Evolutionary conservation across 2,888 invertebrate species (phyloP), one percentile per base, ranked within the genome.

Genomic region (Leucophenga maculata): DNA sequence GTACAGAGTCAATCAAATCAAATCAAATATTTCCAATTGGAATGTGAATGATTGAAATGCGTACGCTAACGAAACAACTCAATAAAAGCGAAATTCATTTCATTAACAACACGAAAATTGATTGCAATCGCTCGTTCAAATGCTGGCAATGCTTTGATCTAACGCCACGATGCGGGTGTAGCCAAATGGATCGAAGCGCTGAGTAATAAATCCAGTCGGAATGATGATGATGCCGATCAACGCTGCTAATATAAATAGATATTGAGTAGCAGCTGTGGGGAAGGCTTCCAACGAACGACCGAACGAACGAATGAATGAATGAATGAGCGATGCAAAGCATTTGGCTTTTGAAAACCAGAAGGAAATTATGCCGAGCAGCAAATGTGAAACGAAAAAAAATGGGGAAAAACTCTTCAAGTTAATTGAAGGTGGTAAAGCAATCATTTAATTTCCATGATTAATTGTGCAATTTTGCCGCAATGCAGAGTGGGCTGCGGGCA

Each of bases 41-140:
- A 39, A 39, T 39, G 39, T 8, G 11, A 39, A 39, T 39, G 39
- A 54, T 54, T 54, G 18, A 54, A 22, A 54, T 22, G 20, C 11
- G 11, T 20, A 11, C 11, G 62, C 14, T 8, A 62, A 8, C 16
- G 18, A 65, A 69, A 75, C 74, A 78, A 80, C 77, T 84, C 74
- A 82, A 84, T 84, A 78, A 84, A 84, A 78, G 77, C 55, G 76
- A 78, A 84, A 80, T 84, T 78, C 74, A 75, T 70, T 81, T 80
- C 81, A 80, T 84, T 80, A 82, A 81, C 74, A 78, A 74, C 79
- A 14, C 39, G 75, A 75, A 78, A 82, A 82, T 80, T 80, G 79
- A 84, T 81, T 75, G 84, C 81, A 78, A 76, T 76, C 75, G 76
- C 78, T 78, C 72, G 39, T 11, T 39, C 39, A 39, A 39, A 39